These are phyloP conservation scores for Rhynchonema sp. DNA, from an alignment of 2,888 invertebrate species.

Conservation along the genomic window DNA sequence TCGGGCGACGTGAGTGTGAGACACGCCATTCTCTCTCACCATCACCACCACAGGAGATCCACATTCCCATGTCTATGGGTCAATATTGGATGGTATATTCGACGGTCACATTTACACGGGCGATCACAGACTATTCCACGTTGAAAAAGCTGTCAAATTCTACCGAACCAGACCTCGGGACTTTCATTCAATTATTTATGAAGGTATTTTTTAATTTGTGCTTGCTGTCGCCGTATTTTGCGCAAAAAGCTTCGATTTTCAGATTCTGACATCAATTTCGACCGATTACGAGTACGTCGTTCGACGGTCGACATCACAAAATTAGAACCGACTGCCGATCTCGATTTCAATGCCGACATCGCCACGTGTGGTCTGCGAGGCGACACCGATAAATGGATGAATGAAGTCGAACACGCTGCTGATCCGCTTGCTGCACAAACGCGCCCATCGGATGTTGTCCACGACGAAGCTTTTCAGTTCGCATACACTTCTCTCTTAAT, in stretches of 20 bases:
- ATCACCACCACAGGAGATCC: constrained; percentile 49
- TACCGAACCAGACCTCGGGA: constrained; percentile 37
- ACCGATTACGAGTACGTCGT: neutral
- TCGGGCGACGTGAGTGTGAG: neutral
- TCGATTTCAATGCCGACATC: too few species aligned
- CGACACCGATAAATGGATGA: neutral
- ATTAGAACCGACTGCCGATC: too few species aligned
- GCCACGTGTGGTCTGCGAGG: neutral
- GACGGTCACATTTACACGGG: constrained; percentile 72
- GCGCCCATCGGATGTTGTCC: too few species aligned
- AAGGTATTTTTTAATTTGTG: constrained; percentile 3
- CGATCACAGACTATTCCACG: constrained; percentile 56
- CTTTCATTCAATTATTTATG: constrained; percentile 26
- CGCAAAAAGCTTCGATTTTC: neutral
- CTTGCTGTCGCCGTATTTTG: neutral
- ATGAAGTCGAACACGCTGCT: too few species aligned
- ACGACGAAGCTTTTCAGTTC: too few species aligned
- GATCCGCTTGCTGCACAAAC: too few species aligned
- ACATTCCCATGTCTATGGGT: constrained; percentile 69
- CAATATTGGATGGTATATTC: constrained; percentile 78
- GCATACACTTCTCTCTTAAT: too few species aligned
- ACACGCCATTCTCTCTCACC: constrained; percentile 8
- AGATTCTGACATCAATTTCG: neutral
- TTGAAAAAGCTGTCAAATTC: constrained; percentile 80
- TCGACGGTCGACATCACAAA: neutral